A percentile compares a stretch with the other conserved stretches of the same genome.
Evolutionary conservation across 2,888 invertebrate genomes (phyloP).

Genomic region (Eumacrocentrus americanus): DNA sequence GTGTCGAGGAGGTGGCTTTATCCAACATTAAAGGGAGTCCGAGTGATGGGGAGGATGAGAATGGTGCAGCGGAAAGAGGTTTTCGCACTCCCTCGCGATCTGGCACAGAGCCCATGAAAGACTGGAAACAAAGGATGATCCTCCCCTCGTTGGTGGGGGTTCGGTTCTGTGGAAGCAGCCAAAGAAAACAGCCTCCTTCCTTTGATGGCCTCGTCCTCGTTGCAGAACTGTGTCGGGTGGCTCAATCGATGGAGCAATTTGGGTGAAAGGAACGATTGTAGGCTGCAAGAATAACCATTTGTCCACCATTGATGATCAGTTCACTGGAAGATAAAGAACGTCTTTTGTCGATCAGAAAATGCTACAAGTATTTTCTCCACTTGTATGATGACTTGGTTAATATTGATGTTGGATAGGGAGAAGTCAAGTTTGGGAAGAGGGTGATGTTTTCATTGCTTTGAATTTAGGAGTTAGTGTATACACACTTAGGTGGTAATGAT

Average conservation of each 20-base stretch:
- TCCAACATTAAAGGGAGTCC: not conserved
- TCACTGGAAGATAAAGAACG: not conserved
- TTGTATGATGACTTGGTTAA: not conserved
- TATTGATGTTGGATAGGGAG: not conserved
- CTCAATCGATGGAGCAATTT: conserved; percentile 20
- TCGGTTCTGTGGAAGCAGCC: conserved; percentile 26
- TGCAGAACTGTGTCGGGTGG: conserved; percentile 9
- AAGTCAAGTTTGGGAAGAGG: not conserved
- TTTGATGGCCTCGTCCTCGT: too few relatives aligned
- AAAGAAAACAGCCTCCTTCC: conserved; percentile 24
- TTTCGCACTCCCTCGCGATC: conserved; percentile 43
- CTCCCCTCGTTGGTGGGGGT: too few relatives aligned
- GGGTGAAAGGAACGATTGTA: conserved; percentile 16
- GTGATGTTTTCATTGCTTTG: not conserved
- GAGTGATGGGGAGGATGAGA: conserved; percentile 32
- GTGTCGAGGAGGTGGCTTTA: conserved; percentile 19
- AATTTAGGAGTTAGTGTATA: not conserved
- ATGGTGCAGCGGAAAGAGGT: conserved; percentile 42
- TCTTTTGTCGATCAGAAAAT: too few relatives aligned
- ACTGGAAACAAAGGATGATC: conserved; percentile 40
- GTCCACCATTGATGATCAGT: not conserved
- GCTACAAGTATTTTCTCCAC: too few relatives aligned
- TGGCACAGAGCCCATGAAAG: conserved; percentile 48
- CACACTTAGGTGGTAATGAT: not conserved
- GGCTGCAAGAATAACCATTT: not conserved